Base-by-base conservation (phyloP, 2,797 vertebrate species). In the Lacerta viridis region DNA sequence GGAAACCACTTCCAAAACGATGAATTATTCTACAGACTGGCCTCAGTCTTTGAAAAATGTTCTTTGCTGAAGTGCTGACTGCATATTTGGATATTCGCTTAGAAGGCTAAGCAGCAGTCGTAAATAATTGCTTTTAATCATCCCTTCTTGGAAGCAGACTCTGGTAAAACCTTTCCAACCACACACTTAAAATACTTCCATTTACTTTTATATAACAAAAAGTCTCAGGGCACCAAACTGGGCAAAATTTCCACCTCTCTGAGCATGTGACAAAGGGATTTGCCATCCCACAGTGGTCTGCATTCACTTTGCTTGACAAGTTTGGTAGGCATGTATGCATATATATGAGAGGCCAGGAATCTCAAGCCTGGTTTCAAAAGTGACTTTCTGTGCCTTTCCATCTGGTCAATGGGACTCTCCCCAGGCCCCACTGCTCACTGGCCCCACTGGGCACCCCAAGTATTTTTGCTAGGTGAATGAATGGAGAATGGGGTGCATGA, bases 91-190 rank as follows among this genome's bases (percentile, higher is more conserved):
- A 74, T 85, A 88, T 55, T 89, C 84, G 11, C 27, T 92, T 91
- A 87, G 76, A 91, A 89, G 72, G 7, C 64, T 87, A 75, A 71
- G 87, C 20, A 71, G 2, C 3, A 86, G 55, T 90, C 87, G 81
- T 91, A 94, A 93, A 90, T 92, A 87, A 55, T 87, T 90, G 29
- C 33, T 81, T 79, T 69, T 89, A 85, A 79, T 77, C 43, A 77
- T 46, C 43, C 50, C 50, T 10, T 64, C n/a, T 80, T 90, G 88
- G 91, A 89, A 87, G 17, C 0, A 78, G 89, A 64, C 2, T 87
- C 41, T 77, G 64, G 64, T 61, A 82, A 83, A 90, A 74, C 27
- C 75, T 91, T 25, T 89, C 89, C 66, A 93, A 55, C 8, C 74
- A 74, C 72, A 87, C 72, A 84, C 68, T 83, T 78, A 80, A 80